Conservation (phyloP, 2,113 vertebrate genomes). For the Bos javanicus region DNA sequence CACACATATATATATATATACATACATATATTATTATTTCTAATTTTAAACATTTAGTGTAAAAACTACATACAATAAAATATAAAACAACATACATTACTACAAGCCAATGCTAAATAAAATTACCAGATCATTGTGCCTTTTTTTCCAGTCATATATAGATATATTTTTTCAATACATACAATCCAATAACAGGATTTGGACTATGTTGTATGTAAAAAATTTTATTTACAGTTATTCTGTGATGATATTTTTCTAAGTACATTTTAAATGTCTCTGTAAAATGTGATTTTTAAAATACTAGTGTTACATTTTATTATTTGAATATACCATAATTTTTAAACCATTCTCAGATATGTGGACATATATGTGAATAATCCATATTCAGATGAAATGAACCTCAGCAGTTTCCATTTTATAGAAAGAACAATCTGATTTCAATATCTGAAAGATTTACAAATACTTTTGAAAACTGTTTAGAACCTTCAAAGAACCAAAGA, state of each 20-base stretch:
- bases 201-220: not conserved
- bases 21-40: not conserved
- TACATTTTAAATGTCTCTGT: not conserved
- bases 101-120: not conserved
- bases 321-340: not conserved
- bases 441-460: not conserved
- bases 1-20: not conserved
- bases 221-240: not conserved
- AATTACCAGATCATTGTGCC: not conserved
- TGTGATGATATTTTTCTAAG: not conserved
- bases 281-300: not conserved
- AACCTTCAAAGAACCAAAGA: slow-evolving; percentile 32
- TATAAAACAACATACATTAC: not conserved
- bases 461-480: not conserved
- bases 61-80: not conserved
- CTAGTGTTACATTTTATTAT: not conserved
- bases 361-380: not conserved
- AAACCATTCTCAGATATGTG: not conserved
- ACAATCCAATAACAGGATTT: not conserved
- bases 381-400: slow-evolving; percentile 20
- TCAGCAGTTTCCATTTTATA: not conserved
- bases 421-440: slow-evolving; percentile 7
- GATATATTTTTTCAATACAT: not conserved
- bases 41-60: not conserved
- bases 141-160: not conserved